Evolutionary conservation across 2,797 vertebrate genomes (phyloP), one percentile per base, ranked within the genome.

Genomic region (Eospalax fontanierii): DNA sequence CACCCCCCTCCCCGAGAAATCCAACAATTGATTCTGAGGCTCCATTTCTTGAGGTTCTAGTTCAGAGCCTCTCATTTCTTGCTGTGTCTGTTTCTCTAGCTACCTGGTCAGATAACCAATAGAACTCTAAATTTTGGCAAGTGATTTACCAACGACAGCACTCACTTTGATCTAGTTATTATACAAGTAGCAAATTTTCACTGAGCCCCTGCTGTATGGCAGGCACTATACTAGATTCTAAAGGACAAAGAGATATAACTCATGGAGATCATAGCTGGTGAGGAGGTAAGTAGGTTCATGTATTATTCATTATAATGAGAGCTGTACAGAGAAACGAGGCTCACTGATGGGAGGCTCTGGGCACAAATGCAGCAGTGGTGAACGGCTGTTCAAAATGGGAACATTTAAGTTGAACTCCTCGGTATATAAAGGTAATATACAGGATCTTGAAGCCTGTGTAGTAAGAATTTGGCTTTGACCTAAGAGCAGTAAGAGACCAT

Each of bases 101-200:
- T 85, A 11, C n/a, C 11, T 95, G 76, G 28, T 82, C 71, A 95
- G 61, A 74, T 74, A 40, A 74, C 4, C 38, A 70, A 33, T 50
- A 46, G 65, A 59, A 89, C 95, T 88, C n/a, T 90, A 83, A 71
- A 79, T 96, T 94, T 10, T 86, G 30, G 71, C 83, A n/a, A 79
- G 0, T 89, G 90, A 63, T 91, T 93, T 92, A 66, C 26, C 22
- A 97, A 35, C 30, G 38, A 26, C 54, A 84, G 43, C 38, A 87
- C 14, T 96, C 92, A 63, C 92, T 96, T 96, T 95, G 38, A 79
- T 90, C 35, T 85, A 28, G 18, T 84, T n/a, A 33, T 66, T 57
- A 70, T 93, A 94, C 63, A 61, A 71, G 87, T 86, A 85, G 65
- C 33, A 95, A 63, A 66, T 88, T 35, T 68, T 84, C 43, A 38